Conservation (phyloP, 2,888 invertebrate genomes). For the Papilio elwesi region DNA sequence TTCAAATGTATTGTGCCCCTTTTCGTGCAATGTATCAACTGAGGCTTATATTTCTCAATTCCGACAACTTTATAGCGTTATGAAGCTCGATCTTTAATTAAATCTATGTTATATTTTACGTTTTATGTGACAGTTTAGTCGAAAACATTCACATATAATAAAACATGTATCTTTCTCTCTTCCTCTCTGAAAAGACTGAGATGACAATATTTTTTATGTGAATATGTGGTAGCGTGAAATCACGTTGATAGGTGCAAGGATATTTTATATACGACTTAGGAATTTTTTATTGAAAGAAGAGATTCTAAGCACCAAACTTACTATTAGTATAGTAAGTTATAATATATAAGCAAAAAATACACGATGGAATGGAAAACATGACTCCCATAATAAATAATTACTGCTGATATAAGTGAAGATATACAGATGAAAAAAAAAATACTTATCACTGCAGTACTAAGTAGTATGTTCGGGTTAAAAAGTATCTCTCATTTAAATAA, state of each 20-base stretch:
- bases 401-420: background rate
- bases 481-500: slow-evolving; percentile 4
- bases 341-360: background rate
- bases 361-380: slow-evolving; percentile 22
- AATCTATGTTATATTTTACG: no score
- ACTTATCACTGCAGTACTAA: slow-evolving; percentile 2
- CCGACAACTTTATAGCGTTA: no score
- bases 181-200: no score
- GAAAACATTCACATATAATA: no score
- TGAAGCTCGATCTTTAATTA: no score
- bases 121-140: no score
- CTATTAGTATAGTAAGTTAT: no score
- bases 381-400: slow-evolving; percentile 2
- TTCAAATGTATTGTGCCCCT: no score
- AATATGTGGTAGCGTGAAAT: background rate
- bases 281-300: slow-evolving; percentile 6
- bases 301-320: slow-evolving; percentile 30
- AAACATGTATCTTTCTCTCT: no score
- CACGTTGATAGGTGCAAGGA: background rate
- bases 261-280: background rate
- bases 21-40: no score
- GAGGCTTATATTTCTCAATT: no score
- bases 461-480: slow-evolving; percentile 20
- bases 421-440: background rate
- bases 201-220: background rate